Evolutionary conservation across 1,140 invertebrate genomes (phyloP), one percentile per base, ranked within the genome.

Genomic region (Venustaconcha ellipsiformis): DNA sequence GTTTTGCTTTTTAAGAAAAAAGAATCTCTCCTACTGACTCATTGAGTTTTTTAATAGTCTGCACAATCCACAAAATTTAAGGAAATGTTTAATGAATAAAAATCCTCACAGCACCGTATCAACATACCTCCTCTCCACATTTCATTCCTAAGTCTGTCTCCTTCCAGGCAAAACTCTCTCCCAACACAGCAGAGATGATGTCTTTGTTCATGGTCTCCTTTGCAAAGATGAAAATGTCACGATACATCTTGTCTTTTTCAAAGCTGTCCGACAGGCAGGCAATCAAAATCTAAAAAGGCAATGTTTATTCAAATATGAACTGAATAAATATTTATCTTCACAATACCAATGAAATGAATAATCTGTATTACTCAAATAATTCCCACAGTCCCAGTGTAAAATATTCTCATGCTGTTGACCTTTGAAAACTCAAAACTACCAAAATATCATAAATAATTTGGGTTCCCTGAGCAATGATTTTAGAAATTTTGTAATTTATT

Each of bases 251-350:
- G 74, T 88, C 83, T 17, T 75, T 60, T 67, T 84, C 85, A 86
- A 88, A 89, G 30, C 82, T 82, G 69, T 89, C 84, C 14, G 88
- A 88, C 30, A 88, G 69, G 68, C 84, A 80, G 14, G 83, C 82
- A 1, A 89, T 67, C 30, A 87, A 74, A 55, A 88, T 68, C 75
- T 84, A 75, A 74, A 55, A 58, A 67, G 55, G 69, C 14, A 60
- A 57, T 55, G 67, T 63, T n/a, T 15, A 68, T 23, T 56, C 60
- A 58, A 26, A 57, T 59, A 17, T 23, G 17, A 71, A 57, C 23
- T 17, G 14, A 67, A 18, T 13, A 30, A 69, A 17, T 14, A 57
- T 30, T 8, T 57, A 57, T 56, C 18, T 57, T 1, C 15, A 57
- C 18, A 30, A 57, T 37, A 37, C 37, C 37, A 37, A 37, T 37